Conservation (phyloP, 2,797 vertebrate species). For the Pampus argenteus region DNA sequence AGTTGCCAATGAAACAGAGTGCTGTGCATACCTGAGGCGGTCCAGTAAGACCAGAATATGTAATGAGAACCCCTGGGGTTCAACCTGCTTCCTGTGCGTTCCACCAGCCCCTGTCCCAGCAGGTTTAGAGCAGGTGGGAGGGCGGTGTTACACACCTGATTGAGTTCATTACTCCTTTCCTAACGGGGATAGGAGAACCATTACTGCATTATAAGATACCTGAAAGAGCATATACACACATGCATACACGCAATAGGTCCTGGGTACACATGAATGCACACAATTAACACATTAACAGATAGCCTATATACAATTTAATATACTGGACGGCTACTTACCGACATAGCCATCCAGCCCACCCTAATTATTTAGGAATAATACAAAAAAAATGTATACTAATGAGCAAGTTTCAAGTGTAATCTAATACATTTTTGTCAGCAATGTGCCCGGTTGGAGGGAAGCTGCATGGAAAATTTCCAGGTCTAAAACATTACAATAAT, state of each 20-base stretch:
- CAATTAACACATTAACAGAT: constrained; percentile 39
- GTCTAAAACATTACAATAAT: constrained; percentile 25
- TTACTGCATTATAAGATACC: constrained; percentile 56
- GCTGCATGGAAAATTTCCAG: constrained; percentile 34
- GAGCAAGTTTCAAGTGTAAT: constrained; percentile 5
- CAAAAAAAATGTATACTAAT: background rate
- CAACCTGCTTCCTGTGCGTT: constrained; percentile 52
- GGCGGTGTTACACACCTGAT: constrained; percentile 66
- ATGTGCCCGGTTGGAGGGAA: constrained; percentile 4
- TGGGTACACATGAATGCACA: constrained; percentile 41
- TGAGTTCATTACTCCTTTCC: constrained; percentile 64
- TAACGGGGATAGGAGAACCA: constrained; percentile 50
- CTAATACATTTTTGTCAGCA: constrained; percentile 37
- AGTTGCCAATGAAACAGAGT: constrained; percentile 52
- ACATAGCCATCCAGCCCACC: too few species aligned
- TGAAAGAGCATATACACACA: constrained; percentile 37
- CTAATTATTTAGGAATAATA: too few species aligned
- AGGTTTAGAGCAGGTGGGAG: constrained; percentile 74
- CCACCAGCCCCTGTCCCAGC: constrained; percentile 58
- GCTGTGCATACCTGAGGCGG: constrained; percentile 46
- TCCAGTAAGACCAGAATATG: constrained; percentile 56
- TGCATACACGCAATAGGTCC: constrained; percentile 3
- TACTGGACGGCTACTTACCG: background rate
- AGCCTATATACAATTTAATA: background rate
- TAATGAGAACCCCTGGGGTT: constrained; percentile 52